Evolutionary conservation across 2,113 vertebrate genomes (phyloP).

Genomic region (Echinops telfairi): DNA sequence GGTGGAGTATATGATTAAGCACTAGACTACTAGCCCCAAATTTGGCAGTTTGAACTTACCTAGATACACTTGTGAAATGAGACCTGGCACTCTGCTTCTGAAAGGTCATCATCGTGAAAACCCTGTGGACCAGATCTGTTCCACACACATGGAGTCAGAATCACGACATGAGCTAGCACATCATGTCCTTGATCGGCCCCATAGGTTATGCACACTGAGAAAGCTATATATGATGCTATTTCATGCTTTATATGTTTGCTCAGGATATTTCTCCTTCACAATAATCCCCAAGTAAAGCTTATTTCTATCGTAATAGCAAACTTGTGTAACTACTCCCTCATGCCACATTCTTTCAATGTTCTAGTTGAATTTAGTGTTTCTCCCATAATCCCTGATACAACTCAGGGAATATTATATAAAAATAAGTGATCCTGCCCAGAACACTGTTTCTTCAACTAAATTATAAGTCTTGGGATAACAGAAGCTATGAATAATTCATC

Average conservation of each 20-base stretch:
- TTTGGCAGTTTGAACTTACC: not conserved
- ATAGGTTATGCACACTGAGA: not conserved
- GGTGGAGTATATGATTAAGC: not conserved
- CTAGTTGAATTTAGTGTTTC: not conserved
- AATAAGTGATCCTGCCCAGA: not conserved
- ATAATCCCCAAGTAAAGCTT: not conserved
- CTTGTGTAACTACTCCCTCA: not conserved
- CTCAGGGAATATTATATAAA: not conserved
- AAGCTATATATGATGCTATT: not conserved
- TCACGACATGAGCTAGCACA: not conserved
- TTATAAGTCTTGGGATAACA: not conserved
- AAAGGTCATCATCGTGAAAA: not conserved
- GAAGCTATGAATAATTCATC: not conserved
- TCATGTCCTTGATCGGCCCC: not conserved
- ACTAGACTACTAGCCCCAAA: not conserved
- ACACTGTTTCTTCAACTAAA: not conserved
- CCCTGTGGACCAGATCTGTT: not conserved
- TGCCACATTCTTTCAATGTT: not conserved
- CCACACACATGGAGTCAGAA: not conserved
- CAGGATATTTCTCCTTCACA: not conserved
- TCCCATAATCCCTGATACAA: not conserved
- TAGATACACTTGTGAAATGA: not conserved
- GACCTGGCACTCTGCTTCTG: not conserved
- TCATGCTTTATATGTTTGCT: not conserved
- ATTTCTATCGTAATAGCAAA: not conserved